Base-by-base conservation (phyloP, 2,797 vertebrate species). In the Lacerta bilineata region DNA sequence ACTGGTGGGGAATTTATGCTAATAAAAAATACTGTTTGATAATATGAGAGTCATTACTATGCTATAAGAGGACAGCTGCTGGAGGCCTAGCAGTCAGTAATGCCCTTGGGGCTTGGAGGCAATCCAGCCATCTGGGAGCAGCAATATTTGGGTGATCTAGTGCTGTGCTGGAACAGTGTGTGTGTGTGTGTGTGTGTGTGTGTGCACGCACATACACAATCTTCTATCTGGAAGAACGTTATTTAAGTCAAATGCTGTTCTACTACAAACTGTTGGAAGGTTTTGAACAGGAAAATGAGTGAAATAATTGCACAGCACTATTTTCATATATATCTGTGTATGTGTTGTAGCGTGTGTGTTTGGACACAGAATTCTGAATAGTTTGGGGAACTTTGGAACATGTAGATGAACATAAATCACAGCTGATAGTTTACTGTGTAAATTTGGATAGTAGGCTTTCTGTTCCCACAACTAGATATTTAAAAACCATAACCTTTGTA, bases 1-100 rank as follows among this genome's bases (percentile, higher is more conserved):
- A 59, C 33, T 41, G 33, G 66, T 39, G 33, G 77, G 36, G 68
- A 79, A 80, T 80, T 72, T 80, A 80, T 80, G 66, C 77, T 80
- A 59, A 71, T 68, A 68, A 50, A 78, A 77, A 76, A 68, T 59
- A 80, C n/a, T 87, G 43, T 10, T 80, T 80, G 61, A 59, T 87
- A 80, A 71, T 55, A 25, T 69, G 23, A 79, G n/a, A 79, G 33
- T 72, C 68, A 80, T 87, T 80, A 72, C 50, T 72, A 59, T 80
- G 15, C 46, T 4, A n/a, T 72, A 72, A 59, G 8, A 61, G 29
- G n/a, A 41, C 2, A 72, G 68, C 18, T 11, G 8, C 3, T 39
- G 33, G 23, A 80, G 75, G 77, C 33, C 77, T 87, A 39, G 17
- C 25, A 80, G 46, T 17, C 68, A 72, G 36, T 71, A 5, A 55